phyloP scores from a whole-genome alignment of 2,113 vertebrate genomes.

The Lanius collurio region DNA sequence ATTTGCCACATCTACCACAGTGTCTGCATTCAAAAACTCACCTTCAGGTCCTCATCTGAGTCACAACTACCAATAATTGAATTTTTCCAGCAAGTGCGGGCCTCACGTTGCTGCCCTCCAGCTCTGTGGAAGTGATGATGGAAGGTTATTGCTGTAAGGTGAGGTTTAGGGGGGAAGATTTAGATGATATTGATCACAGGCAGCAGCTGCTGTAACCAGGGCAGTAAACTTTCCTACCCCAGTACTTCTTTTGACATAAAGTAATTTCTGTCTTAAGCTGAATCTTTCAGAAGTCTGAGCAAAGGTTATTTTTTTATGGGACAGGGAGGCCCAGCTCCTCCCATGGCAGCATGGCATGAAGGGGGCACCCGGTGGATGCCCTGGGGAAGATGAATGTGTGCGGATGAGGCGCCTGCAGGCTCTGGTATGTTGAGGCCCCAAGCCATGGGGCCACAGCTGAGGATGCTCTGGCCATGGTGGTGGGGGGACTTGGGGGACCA shows the following conservation, averaged over 20 bases:
- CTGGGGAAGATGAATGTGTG: not conserved
- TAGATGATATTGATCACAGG: not conserved
- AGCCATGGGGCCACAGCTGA: fast-evolving
- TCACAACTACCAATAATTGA: not conserved
- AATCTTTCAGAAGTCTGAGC: not conserved
- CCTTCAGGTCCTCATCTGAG: not conserved
- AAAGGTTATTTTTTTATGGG: not conserved
- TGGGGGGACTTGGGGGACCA: not conserved
- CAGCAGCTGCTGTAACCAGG: not conserved
- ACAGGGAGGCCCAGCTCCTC: not conserved
- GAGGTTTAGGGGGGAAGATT: not conserved
- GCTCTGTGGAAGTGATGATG: not conserved
- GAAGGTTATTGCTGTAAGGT: not conserved
- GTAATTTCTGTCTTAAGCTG: not conserved
- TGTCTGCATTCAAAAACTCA: not conserved
- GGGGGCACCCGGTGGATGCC: not conserved
- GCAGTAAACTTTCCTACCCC: not conserved
- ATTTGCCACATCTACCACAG: not conserved
- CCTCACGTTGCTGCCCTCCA: fast-evolving
- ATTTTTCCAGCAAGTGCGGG: not conserved
- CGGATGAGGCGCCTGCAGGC: not conserved
- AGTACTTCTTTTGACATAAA: not conserved
- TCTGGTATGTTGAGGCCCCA: not conserved
- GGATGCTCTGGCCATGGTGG: not conserved
- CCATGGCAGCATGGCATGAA: fast-evolving